These are phyloP conservation scores for Zoanthus sociatus DNA, from an alignment of 92 coral and sea anemone genomes.

Conservation along the genomic window DNA sequence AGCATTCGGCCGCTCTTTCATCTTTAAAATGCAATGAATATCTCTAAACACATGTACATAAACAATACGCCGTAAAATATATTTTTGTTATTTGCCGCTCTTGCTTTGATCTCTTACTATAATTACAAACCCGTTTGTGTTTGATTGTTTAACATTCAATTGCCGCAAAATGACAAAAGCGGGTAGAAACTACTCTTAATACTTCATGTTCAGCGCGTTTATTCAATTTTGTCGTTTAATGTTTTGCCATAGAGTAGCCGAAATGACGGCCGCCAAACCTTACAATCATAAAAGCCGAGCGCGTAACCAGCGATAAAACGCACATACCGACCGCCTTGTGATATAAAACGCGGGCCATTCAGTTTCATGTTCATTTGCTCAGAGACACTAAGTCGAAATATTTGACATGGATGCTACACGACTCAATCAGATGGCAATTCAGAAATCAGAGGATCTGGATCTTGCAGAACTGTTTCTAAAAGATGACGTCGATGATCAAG, in stretches of 20 bases:
- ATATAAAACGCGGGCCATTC: neutral
- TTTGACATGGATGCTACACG: conserved; percentile 35
- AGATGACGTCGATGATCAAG: neutral
- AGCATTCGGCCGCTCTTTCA: too few relatives aligned
- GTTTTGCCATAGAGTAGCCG: neutral
- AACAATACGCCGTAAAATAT: too few relatives aligned
- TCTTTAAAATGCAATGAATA: too few relatives aligned
- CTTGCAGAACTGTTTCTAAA: conserved; percentile 32
- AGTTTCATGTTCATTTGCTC: neutral
- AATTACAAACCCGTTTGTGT: too few relatives aligned
- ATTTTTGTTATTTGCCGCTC: too few relatives aligned
- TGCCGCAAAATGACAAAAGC: neutral
- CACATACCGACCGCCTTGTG: neutral
- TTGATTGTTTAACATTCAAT: too few relatives aligned
- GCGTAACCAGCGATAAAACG: neutral
- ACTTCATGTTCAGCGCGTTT: neutral
- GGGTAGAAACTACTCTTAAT: neutral
- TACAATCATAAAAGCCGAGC: neutral
- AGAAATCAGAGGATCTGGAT: conserved; percentile 1
- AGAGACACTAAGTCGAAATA: neutral
- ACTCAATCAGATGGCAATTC: neutral
- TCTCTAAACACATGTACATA: too few relatives aligned
- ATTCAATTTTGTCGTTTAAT: neutral
- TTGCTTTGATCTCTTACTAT: too few relatives aligned
- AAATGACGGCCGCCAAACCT: neutral